Evolutionary conservation across 2,888 invertebrate genomes (phyloP).

Genomic region (Rapana venosa): DNA sequence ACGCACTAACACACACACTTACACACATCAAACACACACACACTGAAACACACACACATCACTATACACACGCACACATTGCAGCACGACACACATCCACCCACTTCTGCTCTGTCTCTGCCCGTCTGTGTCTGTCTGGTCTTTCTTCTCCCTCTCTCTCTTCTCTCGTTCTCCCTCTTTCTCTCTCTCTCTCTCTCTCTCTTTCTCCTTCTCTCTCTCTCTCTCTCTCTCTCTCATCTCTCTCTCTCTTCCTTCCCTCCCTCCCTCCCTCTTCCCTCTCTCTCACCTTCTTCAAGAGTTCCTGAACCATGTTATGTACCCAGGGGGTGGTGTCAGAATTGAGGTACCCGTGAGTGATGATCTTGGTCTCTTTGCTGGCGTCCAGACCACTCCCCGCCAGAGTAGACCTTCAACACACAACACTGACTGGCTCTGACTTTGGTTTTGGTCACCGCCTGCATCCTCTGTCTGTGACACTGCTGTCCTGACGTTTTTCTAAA

Average conservation of each 20-base stretch:
- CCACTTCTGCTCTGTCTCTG: no score
- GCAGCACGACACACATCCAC: no score
- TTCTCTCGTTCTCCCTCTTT: background rate
- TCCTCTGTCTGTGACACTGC: no score
- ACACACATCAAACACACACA: no score
- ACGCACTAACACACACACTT: no score
- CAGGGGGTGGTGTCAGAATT: slow-evolving; percentile 51
- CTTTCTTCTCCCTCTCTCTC: slow-evolving; percentile 21
- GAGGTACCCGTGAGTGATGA: slow-evolving; percentile 58
- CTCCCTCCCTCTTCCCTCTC: background rate
- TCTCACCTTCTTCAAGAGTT: slow-evolving; percentile 56
- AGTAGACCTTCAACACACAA: no score
- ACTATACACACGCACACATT: no score
- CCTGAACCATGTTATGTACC: slow-evolving; percentile 49
- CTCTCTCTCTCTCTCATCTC: background rate
- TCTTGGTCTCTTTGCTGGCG: slow-evolving; percentile 48
- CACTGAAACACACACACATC: no score
- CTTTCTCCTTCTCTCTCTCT: background rate
- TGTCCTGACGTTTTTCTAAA: no score
- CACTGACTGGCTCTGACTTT: no score
- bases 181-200: background rate
- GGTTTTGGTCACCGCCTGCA: no score
- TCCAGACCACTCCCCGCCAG: slow-evolving; percentile 32
- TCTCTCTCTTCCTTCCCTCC: background rate
- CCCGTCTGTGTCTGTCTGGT: background rate